Evolutionary conservation across 2,113 vertebrate species (phyloP).

Genomic region (Sprattus sprattus): DNA sequence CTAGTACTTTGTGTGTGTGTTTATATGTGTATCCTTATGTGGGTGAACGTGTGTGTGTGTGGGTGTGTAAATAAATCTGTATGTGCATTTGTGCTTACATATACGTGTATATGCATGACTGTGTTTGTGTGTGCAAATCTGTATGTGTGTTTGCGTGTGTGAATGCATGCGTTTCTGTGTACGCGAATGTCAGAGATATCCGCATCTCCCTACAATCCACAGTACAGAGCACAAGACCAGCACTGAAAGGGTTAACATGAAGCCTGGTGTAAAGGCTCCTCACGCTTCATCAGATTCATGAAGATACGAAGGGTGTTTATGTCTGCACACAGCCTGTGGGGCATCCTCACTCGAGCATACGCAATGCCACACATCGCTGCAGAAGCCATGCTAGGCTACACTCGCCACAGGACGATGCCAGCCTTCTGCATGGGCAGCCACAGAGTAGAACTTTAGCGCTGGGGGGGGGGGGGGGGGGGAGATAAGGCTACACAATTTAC

Average conservation of each 20-base stretch:
- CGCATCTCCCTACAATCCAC: background rate
- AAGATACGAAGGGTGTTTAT: background rate
- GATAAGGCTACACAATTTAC: background rate
- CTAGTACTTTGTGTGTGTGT: no score
- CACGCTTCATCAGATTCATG: background rate
- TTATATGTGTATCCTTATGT: no score
- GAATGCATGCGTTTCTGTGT: no score
- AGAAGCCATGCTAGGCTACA: background rate
- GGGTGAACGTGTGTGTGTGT: no score
- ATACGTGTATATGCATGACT: no score
- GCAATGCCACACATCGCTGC: background rate
- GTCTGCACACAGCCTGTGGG: background rate
- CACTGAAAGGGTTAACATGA: background rate
- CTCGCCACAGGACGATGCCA: background rate
- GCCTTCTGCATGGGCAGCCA: background rate
- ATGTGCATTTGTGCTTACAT: no score
- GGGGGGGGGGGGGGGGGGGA: background rate
- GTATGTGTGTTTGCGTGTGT: no score
- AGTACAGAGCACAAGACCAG: background rate
- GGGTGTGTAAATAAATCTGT: no score
- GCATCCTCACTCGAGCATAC: background rate
- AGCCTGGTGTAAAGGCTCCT: background rate
- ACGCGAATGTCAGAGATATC: no score
- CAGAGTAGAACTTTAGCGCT: background rate
- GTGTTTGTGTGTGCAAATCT: no score